Conservation (phyloP, 1,140 invertebrate species). For the Brachionus angularis region DNA sequence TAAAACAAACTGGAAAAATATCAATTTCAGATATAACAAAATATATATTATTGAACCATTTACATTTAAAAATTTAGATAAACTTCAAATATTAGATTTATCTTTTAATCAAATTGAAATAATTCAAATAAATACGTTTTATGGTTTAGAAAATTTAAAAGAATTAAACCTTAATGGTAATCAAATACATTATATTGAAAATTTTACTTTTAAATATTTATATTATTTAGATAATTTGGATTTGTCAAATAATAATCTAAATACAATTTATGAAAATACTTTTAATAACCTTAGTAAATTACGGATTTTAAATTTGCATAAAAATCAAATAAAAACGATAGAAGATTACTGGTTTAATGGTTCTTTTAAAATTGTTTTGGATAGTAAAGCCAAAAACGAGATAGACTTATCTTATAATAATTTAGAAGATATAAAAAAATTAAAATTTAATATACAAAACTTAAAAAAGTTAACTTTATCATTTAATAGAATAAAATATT, state of each 20-base stretch:
- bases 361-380: not conserved
- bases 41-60: too few relatives aligned
- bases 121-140: not conserved
- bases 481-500: too few relatives aligned
- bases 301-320: not conserved
- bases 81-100: not conserved
- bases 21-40: too few relatives aligned
- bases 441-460: not conserved
- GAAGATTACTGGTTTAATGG: not conserved
- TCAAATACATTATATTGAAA: not conserved
- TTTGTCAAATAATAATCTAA: not conserved
- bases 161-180: not conserved
- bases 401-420: not conserved
- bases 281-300: not conserved
- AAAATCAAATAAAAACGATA: not conserved
- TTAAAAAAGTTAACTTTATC: too few relatives aligned
- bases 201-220: not conserved
- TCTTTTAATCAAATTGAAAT: not conserved
- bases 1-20: too few relatives aligned
- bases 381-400: not conserved
- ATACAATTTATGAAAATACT: not conserved
- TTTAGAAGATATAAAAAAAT: not conserved
- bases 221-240: not conserved
- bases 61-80: not conserved
- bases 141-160: not conserved